phyloP scores from a whole-genome alignment of 2,888 invertebrate species.

The Chloromyia formosa region DNA sequence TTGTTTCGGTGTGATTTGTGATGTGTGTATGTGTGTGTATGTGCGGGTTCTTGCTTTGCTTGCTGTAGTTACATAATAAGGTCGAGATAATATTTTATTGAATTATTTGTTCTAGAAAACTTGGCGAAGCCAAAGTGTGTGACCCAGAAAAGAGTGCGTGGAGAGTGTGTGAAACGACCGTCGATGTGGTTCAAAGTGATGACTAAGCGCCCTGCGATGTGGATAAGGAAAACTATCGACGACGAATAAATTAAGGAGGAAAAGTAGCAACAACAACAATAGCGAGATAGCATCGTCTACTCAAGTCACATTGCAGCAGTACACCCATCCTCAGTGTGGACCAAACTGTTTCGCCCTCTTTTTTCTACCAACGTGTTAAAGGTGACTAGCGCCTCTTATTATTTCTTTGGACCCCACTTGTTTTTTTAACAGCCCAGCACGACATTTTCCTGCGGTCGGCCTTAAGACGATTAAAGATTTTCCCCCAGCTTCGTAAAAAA shows the following conservation, averaged over 20 bases:
- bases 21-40: neutral
- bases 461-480: no score
- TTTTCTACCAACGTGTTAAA: neutral
- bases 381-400: constrained; percentile 1
- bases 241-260: no score
- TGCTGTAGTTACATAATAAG: neutral
- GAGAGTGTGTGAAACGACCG: neutral
- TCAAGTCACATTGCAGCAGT: neutral
- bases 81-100: constrained; percentile 8
- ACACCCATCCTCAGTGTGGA: neutral
- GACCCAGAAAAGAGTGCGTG: neutral
- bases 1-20: constrained; percentile 2
- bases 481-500: no score
- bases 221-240: no score
- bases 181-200: neutral
- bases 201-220: neutral
- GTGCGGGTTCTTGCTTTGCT: no score
- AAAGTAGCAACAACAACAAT: no score
- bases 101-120: constrained; percentile 9
- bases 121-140: neutral
- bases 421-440: no score
- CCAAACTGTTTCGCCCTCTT: neutral
- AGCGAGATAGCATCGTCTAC: neutral
- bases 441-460: no score
- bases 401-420: neutral